Evolutionary conservation across 2,113 vertebrate genomes (phyloP).

Genomic region (Ceyx melanurus): DNA sequence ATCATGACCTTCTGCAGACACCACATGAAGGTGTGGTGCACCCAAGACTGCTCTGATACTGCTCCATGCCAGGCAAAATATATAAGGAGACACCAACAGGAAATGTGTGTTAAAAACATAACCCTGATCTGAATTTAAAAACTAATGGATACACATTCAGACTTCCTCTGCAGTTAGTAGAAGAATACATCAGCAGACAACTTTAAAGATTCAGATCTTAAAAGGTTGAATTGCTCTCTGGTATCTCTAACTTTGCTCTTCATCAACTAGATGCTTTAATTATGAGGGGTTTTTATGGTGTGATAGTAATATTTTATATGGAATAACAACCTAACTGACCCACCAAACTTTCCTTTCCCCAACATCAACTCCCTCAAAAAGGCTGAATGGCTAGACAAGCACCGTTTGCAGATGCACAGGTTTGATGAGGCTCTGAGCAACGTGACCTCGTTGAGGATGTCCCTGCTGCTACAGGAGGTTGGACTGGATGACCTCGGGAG

Average conservation of each 20-base stretch:
- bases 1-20: background rate
- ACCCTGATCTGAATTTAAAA: background rate
- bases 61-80: background rate
- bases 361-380: background rate
- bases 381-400: too few species aligned
- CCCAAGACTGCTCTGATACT: rapidly evolving
- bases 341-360: background rate
- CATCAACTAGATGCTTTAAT: background rate
- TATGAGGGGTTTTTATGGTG: rapidly evolving
- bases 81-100: background rate
- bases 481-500: too few species aligned
- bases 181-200: background rate
- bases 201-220: background rate
- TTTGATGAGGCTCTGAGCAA: too few species aligned
- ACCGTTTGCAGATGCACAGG: background rate
- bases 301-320: background rate
- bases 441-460: too few species aligned
- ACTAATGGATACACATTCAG: background rate
- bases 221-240: background rate
- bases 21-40: background rate
- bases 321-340: background rate
- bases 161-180: background rate
- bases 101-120: background rate
- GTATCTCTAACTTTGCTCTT: background rate
- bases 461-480: too few species aligned